Evolutionary conservation across 2,113 vertebrate genomes (phyloP), one percentile per base, ranked within the genome.

Genomic region (Gavialis gangeticus): DNA sequence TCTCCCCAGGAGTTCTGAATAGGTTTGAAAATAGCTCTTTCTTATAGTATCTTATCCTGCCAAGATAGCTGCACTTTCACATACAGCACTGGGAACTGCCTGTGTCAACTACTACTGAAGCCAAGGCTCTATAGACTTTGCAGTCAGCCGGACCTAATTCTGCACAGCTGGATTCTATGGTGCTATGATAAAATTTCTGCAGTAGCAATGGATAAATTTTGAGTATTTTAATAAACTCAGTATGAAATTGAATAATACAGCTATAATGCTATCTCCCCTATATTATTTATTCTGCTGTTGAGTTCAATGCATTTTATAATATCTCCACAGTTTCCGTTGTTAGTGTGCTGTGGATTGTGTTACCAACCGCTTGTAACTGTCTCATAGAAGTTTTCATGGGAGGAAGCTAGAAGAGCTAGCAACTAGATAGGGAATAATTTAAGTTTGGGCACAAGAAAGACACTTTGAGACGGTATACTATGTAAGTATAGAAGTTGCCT

Each of bases 51-150:
- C 21, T 60, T 75, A 69, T 37, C 17, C 84, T 93, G 87, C 77
- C 77, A 92, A 94, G 79, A 37, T 85, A 21, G 89, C 59, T 82
- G n/a, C 60, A 69, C 17, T 91, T 94, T 80, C 91, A 18, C 79
- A 15, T 79, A 76, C 0, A 0, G 63, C 59, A 90, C 60, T 73
- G 84, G 89, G 79, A 90, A 76, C 88, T 90, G 60, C 56, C 66
- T 56, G 4, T 85, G 89, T 91, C 79, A 90, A 46, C 13, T 90
- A 30, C 69, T 91, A 27, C 69, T 62, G 30, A 55, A 85, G 77
- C 46, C 86, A 87, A 87, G 82, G 57, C 91, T 76, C 79, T 75
- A 57, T 14, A 3, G 34, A 62, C 57, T 91, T 77, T 77, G 46
- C 30, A 75, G 17, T 69, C n/a, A 3, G 0, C 27, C 87, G 57